phyloP scores from a whole-genome alignment of 2,888 invertebrate genomes.

The Tachina grossa region DNA sequence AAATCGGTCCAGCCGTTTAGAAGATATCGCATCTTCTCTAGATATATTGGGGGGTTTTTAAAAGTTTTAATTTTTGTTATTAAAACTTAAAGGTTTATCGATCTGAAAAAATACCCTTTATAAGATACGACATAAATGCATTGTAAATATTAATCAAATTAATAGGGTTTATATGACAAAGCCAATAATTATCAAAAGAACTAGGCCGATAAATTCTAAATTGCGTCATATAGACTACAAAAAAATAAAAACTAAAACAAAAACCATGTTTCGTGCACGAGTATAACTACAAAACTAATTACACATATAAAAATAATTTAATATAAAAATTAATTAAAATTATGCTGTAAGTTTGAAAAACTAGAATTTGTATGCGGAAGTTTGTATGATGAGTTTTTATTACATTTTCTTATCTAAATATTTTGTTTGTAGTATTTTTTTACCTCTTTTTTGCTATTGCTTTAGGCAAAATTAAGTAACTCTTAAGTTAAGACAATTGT shows the following conservation, averaged over 20 bases:
- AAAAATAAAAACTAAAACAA: background rate
- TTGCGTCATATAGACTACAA: background rate
- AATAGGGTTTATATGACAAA: no score
- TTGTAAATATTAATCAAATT: no score
- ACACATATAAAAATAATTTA: background rate
- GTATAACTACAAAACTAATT: background rate
- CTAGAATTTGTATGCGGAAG: slow-evolving; percentile 11
- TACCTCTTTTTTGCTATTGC: background rate
- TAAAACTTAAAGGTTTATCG: no score
- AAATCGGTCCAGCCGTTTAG: no score
- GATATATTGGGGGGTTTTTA: no score
- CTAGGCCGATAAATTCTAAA: background rate
- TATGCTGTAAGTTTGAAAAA: background rate
- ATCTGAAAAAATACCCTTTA: no score
- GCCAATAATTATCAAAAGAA: no score
- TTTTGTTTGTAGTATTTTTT: background rate
- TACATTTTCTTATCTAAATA: background rate
- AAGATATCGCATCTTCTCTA: no score
- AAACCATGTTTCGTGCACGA: background rate
- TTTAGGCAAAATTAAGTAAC: slow-evolving; percentile 35
- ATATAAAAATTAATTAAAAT: slow-evolving; percentile 21
- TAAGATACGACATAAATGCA: no score
- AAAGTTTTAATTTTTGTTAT: no score
- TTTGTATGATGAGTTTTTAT: background rate
- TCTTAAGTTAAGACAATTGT: slow-evolving; percentile 52